These are phyloP conservation scores for Oryzaephilus surinamensis DNA, from an alignment of 1,140 invertebrate species.

Conservation along the genomic window DNA sequence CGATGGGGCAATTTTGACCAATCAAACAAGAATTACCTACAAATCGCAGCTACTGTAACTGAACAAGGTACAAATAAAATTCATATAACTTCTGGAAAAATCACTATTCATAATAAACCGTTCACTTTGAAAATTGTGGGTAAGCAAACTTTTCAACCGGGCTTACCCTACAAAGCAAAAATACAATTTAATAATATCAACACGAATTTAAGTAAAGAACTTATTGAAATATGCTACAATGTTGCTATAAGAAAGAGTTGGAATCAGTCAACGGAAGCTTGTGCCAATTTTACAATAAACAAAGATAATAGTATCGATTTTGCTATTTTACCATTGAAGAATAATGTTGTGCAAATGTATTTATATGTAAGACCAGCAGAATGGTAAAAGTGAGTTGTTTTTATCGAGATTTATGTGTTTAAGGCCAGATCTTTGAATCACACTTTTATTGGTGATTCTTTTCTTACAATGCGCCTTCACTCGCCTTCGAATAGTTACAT, in stretches of 20 bases:
- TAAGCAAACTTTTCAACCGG: slow-evolving; percentile 47
- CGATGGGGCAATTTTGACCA: not conserved
- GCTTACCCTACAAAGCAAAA: slow-evolving; percentile 48
- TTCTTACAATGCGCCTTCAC: slow-evolving; percentile 19
- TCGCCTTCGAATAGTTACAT: slow-evolving; percentile 24
- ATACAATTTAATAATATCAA: slow-evolving; percentile 25
- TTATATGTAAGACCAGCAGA: slow-evolving; percentile 17
- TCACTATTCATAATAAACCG: slow-evolving; percentile 36
- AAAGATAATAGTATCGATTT: slow-evolving; percentile 18
- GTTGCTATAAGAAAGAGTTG: slow-evolving; percentile 30
- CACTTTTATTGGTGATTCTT: slow-evolving; percentile 16
- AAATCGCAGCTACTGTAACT: slow-evolving; percentile 45
- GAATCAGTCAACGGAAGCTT: slow-evolving; percentile 26
- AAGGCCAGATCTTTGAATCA: slow-evolving; percentile 26
- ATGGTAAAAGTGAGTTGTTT: too few relatives aligned
- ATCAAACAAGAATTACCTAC: too few relatives aligned
- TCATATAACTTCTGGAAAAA: slow-evolving; percentile 38
- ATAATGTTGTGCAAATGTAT: slow-evolving; percentile 24
- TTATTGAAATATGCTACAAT: slow-evolving; percentile 31
- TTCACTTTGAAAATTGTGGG: slow-evolving; percentile 40
- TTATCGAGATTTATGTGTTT: too few relatives aligned
- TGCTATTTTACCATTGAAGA: slow-evolving; percentile 24
- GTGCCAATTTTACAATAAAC: slow-evolving; percentile 21
- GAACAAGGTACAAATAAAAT: slow-evolving; percentile 47
- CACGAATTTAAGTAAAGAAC: slow-evolving; percentile 17